phyloP scores from a whole-genome alignment of 2,113 vertebrate genomes.

The Typhlomys cinereus region DNA sequence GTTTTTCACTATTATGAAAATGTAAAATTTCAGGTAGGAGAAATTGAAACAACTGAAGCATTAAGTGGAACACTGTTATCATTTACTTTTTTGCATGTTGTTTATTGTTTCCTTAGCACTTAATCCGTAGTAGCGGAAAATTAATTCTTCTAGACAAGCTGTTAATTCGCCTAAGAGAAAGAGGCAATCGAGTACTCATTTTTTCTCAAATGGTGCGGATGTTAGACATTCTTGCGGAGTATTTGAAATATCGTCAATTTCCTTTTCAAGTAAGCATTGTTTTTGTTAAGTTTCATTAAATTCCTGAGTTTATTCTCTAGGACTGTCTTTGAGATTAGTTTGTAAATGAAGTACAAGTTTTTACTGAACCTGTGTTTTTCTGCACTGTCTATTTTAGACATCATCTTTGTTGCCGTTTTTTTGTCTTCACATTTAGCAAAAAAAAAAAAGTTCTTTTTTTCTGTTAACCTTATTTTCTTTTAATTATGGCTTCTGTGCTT shows the following conservation, averaged over 20 bases:
- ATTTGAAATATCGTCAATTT: conserved; percentile 95
- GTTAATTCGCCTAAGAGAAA: conserved; percentile 94
- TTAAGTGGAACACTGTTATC: background rate
- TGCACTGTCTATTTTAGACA: background rate
- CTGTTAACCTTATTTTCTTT: background rate
- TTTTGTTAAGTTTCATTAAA: conserved; percentile 34
- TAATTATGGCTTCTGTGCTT: background rate
- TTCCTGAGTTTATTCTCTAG: conserved; percentile 21
- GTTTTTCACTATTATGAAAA: conserved; percentile 10
- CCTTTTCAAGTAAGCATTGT: conserved; percentile 92
- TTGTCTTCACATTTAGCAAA: background rate
- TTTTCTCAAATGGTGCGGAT: conserved; percentile 99
- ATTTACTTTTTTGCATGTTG: background rate
- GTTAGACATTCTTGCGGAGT: conserved; percentile 99
- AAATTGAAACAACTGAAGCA: background rate
- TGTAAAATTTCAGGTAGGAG: conserved; percentile 8
- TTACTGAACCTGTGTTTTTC: conserved; percentile 2
- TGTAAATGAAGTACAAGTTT: conserved; percentile 15
- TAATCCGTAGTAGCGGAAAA: conserved; percentile 98
- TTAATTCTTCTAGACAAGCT: conserved; percentile 97
- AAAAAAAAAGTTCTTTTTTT: background rate
- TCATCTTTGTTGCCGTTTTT: background rate
- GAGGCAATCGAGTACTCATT: conserved; percentile 97
- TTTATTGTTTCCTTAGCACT: conserved; percentile 87
- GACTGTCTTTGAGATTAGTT: conserved; percentile 24